phyloP scores from a whole-genome alignment of 2,797 vertebrate species.

The Sebastes variabilis region DNA sequence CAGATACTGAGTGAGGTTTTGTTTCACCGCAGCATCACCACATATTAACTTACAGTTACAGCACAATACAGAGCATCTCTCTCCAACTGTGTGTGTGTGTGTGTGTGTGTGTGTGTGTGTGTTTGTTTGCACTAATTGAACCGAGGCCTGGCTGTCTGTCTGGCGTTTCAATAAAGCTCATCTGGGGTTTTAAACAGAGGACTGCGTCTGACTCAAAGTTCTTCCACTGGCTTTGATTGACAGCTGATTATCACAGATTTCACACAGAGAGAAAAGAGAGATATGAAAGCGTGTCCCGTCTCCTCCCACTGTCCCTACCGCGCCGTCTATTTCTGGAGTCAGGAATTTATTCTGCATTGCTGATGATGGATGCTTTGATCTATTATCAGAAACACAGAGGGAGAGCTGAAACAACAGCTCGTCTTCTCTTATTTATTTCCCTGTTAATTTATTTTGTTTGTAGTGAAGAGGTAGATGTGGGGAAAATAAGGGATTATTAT shows the following conservation, averaged over 20 bases:
- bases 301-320: constrained; percentile 23
- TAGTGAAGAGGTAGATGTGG: neutral
- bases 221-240: constrained; percentile 41
- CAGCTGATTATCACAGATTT: constrained; percentile 33
- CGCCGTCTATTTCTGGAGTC: constrained; percentile 39
- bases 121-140: constrained; percentile 11
- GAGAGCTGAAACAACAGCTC: constrained; percentile 1
- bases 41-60: neutral
- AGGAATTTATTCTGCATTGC: constrained; percentile 17
- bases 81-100: neutral
- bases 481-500: neutral
- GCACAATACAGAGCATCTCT: neutral
- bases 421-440: neutral
- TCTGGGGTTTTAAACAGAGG: constrained; percentile 23
- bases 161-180: constrained; percentile 12
- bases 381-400: constrained; percentile 29
- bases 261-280: neutral
- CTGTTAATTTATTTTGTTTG: neutral
- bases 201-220: constrained; percentile 14
- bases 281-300: neutral
- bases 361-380: constrained; percentile 34
- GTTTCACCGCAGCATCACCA: neutral
- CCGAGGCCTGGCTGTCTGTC: neutral
- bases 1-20: neutral
- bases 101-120: neutral